Evolutionary conservation across 2,888 invertebrate species (phyloP), one percentile per base, ranked within the genome.

Genomic region (Tipula unca): DNA sequence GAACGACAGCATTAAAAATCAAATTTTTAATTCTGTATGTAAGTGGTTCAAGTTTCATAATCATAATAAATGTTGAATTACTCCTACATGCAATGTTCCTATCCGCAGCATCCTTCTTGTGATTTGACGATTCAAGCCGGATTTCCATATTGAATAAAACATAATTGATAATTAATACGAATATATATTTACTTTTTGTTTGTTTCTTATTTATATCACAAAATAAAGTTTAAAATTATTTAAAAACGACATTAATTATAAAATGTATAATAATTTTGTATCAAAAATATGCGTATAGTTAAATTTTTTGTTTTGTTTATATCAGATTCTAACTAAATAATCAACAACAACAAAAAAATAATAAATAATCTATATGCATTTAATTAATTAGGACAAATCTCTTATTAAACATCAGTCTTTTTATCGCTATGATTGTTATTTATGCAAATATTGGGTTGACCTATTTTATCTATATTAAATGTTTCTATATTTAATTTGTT

Each of bases 401-500:
- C 20, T 69, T 25, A 69, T 69, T 69, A 10, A 69, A 69, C 69
- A 20, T 69, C 69, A 69, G 69, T 69, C 69, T 69, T 69, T 25
- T 69, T 69, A 69, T 69, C 25, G n/a, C n/a, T 48, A 82, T 14
- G 32, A 83, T 32, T 32, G 8, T 32, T 17, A 13, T 29, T 29
- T 29, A 29, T 82, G 29, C 29, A 29, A 82, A 29, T 82, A 29
- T 82, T 35, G n/a, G 5, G 29, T 36, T 36, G 36, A 3, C 84
- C 84, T 20, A 84, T 25, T 84, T 84, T 35, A 39, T 84, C 84
- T 20, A 84, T 36, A 36, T 84, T 36, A 36, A 36, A 84, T 20
- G 36, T 84, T 84, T 84, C 84, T 36, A 84, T 25, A 39, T 84
- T 84, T 84, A 84, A 36, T 84, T 84, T 32, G 17, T 83, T 32